phyloP scores from a whole-genome alignment of 2,113 vertebrate genomes.

The Pelvicachromis taeniatus region DNA sequence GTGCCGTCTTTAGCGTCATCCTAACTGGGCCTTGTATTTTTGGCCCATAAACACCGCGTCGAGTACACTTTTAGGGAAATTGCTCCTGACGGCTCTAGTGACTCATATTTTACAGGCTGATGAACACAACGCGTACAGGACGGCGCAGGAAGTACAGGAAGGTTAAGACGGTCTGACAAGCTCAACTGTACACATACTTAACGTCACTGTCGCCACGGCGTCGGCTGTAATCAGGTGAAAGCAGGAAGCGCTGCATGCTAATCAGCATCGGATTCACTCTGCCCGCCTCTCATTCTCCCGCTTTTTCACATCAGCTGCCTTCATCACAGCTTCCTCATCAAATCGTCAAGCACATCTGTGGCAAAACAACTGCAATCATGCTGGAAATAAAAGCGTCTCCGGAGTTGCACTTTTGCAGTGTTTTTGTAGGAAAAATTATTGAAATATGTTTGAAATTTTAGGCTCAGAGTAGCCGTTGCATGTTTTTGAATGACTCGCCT shows the following conservation, averaged over 20 bases:
- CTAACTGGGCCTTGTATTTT: neutral
- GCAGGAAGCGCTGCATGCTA: neutral
- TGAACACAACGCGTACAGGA: neutral
- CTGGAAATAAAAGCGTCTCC: accelerated
- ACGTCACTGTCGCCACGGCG: neutral
- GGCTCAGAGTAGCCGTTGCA: neutral
- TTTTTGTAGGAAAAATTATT: neutral
- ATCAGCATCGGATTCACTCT: neutral
- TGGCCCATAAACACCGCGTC: neutral
- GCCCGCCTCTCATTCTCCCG: neutral
- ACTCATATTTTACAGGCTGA: neutral
- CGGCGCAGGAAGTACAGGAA: neutral
- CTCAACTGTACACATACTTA: neutral
- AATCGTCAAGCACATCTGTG: neutral
- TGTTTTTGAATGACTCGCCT: neutral
- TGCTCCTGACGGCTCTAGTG: neutral
- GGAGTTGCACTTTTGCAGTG: neutral
- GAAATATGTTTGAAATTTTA: no score
- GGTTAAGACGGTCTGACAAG: neutral
- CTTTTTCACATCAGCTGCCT: neutral
- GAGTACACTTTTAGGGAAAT: neutral
- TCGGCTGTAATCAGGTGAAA: neutral
- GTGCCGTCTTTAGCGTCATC: neutral
- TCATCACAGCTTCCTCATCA: neutral
- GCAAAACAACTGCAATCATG: neutral